These are phyloP conservation scores for Melanotaenia maccullochi DNA, from an alignment of 2,797 vertebrate species.

Conservation along the genomic window DNA sequence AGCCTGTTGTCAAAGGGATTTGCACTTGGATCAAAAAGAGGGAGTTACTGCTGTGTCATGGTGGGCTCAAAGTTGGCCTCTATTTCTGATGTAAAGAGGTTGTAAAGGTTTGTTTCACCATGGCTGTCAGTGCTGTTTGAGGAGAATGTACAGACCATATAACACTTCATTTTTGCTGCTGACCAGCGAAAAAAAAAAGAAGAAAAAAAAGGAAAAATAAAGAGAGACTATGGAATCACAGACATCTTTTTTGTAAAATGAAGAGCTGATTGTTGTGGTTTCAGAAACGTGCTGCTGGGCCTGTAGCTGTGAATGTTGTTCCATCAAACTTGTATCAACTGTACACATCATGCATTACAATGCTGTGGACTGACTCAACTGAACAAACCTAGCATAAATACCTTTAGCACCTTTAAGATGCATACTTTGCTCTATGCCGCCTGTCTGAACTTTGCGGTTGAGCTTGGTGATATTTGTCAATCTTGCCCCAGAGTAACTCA, in stretches of 20 bases:
- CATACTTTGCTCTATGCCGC: constrained; percentile 21
- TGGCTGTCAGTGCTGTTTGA: constrained; percentile 31
- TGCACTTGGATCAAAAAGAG: constrained; percentile 52
- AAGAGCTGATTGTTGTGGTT: constrained; percentile 23
- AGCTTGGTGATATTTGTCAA: constrained; percentile 8
- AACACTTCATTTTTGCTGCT: neutral
- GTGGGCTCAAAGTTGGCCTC: constrained; percentile 59
- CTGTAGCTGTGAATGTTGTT: constrained; percentile 43
- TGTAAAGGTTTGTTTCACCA: constrained; percentile 58
- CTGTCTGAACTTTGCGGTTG: constrained; percentile 18
- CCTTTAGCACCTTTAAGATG: constrained; percentile 9
- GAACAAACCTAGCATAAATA: constrained; percentile 8
- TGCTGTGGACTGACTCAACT: constrained; percentile 20
- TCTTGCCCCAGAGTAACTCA: constrained; percentile 18
- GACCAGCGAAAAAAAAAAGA: neutral
- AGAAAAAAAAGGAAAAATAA: neutral
- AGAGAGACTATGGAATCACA: neutral
- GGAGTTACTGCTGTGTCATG: constrained; percentile 39
- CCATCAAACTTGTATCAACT: constrained; percentile 15
- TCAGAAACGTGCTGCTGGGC: constrained; percentile 41
- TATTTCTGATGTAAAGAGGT: constrained; percentile 78
- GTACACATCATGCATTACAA: constrained; percentile 8
- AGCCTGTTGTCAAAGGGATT: constrained; percentile 32
- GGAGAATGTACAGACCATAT: constrained; percentile 31
- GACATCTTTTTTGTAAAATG: constrained; percentile 7